phyloP scores from a whole-genome alignment of 92 coral and sea anemone genomes.

The Epizoanthus fatuus region DNA sequence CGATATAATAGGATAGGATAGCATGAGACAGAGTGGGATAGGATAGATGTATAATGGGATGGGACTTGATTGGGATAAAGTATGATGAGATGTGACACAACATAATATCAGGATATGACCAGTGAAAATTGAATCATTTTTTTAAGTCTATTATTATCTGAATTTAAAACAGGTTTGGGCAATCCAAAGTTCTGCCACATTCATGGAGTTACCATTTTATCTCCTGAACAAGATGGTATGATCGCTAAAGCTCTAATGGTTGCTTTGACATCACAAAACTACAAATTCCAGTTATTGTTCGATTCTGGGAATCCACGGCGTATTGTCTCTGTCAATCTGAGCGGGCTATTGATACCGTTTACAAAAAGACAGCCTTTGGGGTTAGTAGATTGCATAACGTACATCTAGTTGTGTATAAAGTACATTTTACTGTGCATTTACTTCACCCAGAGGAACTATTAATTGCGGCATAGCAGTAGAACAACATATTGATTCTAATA shows the following conservation, averaged over 20 bases:
- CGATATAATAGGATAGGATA: no score
- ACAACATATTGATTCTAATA: background rate
- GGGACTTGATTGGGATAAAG: no score
- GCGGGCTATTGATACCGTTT: background rate
- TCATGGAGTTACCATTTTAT: slow-evolving; percentile 12
- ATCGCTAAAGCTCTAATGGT: slow-evolving; percentile 15
- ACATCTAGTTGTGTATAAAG: no score
- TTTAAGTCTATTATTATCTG: no score
- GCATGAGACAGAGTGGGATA: no score
- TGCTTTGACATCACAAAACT: slow-evolving; percentile 15
- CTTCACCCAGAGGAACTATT: no score
- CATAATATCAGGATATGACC: no score
- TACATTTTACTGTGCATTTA: no score
- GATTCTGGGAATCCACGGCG: background rate
- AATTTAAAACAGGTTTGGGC: background rate
- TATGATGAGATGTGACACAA: no score
- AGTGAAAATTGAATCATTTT: no score
- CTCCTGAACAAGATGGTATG: background rate
- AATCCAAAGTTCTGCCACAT: background rate
- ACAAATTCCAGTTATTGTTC: background rate
- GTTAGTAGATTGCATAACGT: background rate
- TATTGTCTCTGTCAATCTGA: background rate
- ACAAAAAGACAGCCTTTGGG: background rate
- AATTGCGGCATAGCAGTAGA: background rate
- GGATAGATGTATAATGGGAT: no score